phyloP scores from a whole-genome alignment of 1,140 invertebrate species.

The Stenopsyche tienmushanensis region DNA sequence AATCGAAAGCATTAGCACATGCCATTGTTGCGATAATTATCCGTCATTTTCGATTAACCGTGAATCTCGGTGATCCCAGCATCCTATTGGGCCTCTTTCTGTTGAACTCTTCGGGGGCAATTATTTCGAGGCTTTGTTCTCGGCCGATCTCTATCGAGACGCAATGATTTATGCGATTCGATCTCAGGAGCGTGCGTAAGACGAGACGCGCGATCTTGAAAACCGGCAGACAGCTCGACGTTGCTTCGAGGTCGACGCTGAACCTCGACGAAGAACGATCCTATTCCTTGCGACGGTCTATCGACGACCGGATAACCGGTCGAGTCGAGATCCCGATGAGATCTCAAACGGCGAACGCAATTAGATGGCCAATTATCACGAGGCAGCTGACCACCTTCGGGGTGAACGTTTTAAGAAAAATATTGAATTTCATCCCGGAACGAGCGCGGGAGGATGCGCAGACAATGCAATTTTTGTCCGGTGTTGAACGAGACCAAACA shows the following conservation, averaged over 20 bases:
- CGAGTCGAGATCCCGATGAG: conserved; percentile 11
- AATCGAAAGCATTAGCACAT: too few species aligned
- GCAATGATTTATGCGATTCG: neutral
- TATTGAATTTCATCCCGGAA: too few species aligned
- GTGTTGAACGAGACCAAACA: too few species aligned
- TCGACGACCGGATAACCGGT: neutral
- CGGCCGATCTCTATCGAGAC: neutral
- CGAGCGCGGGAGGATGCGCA: too few species aligned
- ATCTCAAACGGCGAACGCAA: conserved; percentile 28
- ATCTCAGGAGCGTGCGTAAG: neutral
- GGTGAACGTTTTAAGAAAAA: neutral
- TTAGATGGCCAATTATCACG: conserved; percentile 28
- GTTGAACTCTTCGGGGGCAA: too few species aligned
- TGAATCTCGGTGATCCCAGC: too few species aligned
- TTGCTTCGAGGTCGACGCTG: neutral
- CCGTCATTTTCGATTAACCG: too few species aligned
- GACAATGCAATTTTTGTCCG: too few species aligned
- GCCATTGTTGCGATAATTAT: too few species aligned
- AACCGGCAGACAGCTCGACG: neutral
- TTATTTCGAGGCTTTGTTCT: neutral
- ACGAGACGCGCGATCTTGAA: neutral
- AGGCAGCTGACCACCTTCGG: conserved; percentile 3
- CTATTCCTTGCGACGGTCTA: neutral
- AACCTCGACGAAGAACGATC: neutral
- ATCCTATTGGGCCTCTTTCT: too few species aligned